Base-by-base conservation (phyloP, 2,797 vertebrate genomes). In the Neosalanx taihuensis region DNA sequence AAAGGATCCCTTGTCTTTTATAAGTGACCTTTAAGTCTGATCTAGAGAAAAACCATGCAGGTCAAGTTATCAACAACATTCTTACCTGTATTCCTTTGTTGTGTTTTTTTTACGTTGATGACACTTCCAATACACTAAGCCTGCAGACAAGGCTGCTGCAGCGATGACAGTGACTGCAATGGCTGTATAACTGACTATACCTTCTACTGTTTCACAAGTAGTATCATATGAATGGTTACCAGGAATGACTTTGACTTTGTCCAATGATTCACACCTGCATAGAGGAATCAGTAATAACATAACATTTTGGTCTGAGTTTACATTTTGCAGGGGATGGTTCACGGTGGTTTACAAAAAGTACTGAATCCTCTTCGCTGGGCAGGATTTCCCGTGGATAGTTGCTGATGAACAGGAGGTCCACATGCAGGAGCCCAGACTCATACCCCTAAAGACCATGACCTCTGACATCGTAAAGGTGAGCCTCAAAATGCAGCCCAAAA, bases 301-400 rank as follows among this genome's bases (percentile, higher is more conserved):
- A 9, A 1, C 0, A 3, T 41, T 41, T 41, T 41, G 37, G 37
- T 41, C 37, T 41, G 37, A 41, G 37, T 41, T 41, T 41, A 41
- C 37, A 41, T 41, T 41, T 41, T 41, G 10, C 7, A 12, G 37
- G 37, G 10, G 10, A 41, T 12, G 41, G 41, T 46, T 0, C 7
- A 46, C 10, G 13, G 41, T 46, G 3, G 41, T 46, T 56, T 49
- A 10, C 46, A 10, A 17, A 56, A n/a, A 56, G 51, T 56, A 7
- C 51, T n/a, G 41, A 3, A 46, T n/a, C 51, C 18, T 53, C 2
- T 17, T 67, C 3, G 4, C 64, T 60, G 13, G 33, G 3, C 65
- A 99, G 97, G 97, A 99, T 71, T 99, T 99, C 81, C 97, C 97
- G 0, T 99, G 97, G 97, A 99, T 99, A 81, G 93, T 98, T 0